Conservation (phyloP, 2,888 invertebrate species). For the Allolobophora icterica region DNA sequence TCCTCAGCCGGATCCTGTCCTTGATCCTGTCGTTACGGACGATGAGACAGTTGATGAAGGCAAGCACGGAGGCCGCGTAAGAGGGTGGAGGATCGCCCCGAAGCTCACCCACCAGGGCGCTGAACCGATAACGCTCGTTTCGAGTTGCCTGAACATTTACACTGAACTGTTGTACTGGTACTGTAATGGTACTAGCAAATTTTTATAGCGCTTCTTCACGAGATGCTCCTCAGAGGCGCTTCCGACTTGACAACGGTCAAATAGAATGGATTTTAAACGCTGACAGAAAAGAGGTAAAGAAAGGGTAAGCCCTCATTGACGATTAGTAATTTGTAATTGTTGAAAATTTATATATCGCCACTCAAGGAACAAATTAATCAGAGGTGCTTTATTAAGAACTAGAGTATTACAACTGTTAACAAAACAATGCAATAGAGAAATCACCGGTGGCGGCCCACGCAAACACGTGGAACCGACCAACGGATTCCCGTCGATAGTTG, state of each 20-base stretch:
- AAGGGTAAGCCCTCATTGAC: too few species aligned
- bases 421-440: too few species aligned
- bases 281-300: too few species aligned
- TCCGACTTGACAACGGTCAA: neutral
- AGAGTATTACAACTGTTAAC: too few species aligned
- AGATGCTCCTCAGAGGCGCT: neutral
- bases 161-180: neutral
- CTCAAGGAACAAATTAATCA: too few species aligned
- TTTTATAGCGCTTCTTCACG: neutral
- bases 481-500: too few species aligned
- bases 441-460: too few species aligned
- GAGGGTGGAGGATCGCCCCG: slow-evolving; percentile 80
- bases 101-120: slow-evolving; percentile 85
- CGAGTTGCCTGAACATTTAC: neutral
- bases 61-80: slow-evolving; percentile 88
- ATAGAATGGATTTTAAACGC: neutral
- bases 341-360: too few species aligned
- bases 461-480: too few species aligned
- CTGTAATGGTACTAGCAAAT: neutral
- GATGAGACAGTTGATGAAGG: slow-evolving; percentile 93
- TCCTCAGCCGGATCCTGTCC: slow-evolving; percentile 85
- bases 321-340: too few species aligned
- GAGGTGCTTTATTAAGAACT: too few species aligned
- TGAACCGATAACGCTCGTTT: slow-evolving; percentile 78
- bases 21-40: slow-evolving; percentile 85